These are phyloP conservation scores for Triplophysa siluroides DNA, from an alignment of 2,113 vertebrate species.

Conservation along the genomic window DNA sequence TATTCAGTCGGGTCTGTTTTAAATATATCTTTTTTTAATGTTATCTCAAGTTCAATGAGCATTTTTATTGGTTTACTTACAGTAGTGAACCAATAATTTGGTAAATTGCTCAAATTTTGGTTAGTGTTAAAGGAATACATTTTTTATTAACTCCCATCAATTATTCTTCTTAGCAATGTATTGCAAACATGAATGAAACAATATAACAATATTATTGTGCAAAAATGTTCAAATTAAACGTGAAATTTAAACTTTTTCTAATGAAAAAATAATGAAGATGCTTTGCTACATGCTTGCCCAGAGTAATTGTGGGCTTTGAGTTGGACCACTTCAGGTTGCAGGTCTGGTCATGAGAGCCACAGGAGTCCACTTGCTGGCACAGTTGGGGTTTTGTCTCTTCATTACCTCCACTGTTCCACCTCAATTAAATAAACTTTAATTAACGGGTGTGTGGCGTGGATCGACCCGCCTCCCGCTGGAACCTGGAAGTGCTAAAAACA, in stretches of 20 bases:
- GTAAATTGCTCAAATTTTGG: too few species aligned
- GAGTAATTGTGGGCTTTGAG: not conserved
- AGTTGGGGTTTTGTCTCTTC: slow-evolving; percentile 79
- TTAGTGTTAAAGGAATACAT: too few species aligned
- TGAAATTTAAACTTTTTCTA: not conserved
- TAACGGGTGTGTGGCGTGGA: slow-evolving; percentile 92
- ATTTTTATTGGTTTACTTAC: not conserved
- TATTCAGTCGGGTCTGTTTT: not conserved
- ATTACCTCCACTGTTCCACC: slow-evolving; percentile 90
- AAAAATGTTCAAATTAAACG: not conserved
- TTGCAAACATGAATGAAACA: not conserved
- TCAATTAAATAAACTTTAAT: slow-evolving; percentile 99
- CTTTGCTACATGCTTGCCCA: not conserved
- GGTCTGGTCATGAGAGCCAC: not conserved
- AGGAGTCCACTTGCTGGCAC: slow-evolving; percentile 35
- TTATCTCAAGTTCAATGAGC: not conserved
- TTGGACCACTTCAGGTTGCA: not conserved
- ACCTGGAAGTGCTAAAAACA: slow-evolving; percentile 91
- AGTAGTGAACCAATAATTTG: not conserved
- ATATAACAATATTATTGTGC: not conserved
- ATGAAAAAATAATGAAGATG: not conserved
- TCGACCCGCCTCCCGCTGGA: slow-evolving; percentile 77
- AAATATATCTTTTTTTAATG: not conserved
- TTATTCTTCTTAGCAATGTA: not conserved
- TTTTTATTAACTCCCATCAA: not conserved